Conservation (phyloP, 2,113 vertebrate genomes). For the Nannospalax galili region DNA sequence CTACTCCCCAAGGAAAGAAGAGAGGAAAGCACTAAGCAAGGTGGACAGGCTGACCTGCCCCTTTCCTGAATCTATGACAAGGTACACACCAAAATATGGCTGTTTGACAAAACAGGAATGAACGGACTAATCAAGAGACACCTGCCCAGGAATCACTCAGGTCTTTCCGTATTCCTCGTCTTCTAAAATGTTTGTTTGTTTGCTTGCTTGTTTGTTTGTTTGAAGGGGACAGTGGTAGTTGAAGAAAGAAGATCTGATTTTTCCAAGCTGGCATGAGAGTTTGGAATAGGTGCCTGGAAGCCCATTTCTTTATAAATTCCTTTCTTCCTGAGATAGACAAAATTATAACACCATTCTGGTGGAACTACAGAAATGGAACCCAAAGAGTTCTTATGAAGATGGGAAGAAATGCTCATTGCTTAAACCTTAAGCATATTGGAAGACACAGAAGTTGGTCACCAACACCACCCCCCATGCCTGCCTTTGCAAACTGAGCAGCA, state of each 20-base stretch:
- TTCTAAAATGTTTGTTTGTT: background rate
- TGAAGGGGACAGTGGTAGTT: background rate
- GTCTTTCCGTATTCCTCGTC: background rate
- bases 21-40: background rate
- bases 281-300: background rate
- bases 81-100: too few species aligned
- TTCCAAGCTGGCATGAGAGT: background rate
- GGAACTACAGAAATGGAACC: background rate
- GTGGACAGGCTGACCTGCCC: background rate
- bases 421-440: background rate
- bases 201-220: too few species aligned
- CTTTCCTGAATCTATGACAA: background rate
- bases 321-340: background rate
- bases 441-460: background rate
- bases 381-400: background rate
- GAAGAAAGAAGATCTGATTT: background rate
- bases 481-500: background rate
- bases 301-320: slow-evolving; percentile 38
- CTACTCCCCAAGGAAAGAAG: background rate
- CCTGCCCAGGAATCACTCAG: too few species aligned
- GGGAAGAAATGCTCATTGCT: background rate
- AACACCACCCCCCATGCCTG: rapidly evolving
- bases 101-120: background rate
- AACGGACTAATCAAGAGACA: background rate
- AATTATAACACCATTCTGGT: background rate